phyloP scores from a whole-genome alignment of 2,797 vertebrate species.

The Tragopan temminckii region DNA sequence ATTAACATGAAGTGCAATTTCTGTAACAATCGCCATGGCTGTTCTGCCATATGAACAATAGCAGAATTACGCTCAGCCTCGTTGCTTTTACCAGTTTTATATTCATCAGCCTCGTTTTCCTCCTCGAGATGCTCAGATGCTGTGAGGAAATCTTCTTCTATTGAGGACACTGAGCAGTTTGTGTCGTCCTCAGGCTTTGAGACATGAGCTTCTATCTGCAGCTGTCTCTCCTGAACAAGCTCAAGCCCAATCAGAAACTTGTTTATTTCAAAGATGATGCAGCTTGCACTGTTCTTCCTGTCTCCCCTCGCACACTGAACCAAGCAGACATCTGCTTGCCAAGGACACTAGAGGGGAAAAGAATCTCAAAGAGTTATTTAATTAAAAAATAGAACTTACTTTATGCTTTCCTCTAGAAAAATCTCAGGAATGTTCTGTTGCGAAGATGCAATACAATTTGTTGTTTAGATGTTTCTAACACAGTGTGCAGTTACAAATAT shows the following conservation, averaged over 20 bases:
- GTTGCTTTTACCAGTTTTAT: constrained; percentile 86
- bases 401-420: background rate
- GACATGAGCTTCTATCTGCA: constrained; percentile 76
- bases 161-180: constrained; percentile 95
- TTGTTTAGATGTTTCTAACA: constrained; percentile 15
- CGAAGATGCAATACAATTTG: background rate
- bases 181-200: constrained; percentile 93
- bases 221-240: constrained; percentile 89
- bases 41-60: background rate
- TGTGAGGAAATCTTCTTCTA: constrained; percentile 97
- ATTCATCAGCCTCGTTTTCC: constrained; percentile 91
- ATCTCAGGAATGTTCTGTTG: background rate
- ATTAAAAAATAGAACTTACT: constrained; percentile 5
- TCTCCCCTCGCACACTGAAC: constrained; percentile 88
- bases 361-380: constrained; percentile 44
- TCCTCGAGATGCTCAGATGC: constrained; percentile 96
- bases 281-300: constrained; percentile 81
- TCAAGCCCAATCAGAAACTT: constrained; percentile 95
- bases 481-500: background rate
- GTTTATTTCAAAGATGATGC: constrained; percentile 95
- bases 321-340: constrained; percentile 91
- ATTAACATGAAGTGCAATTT: background rate
- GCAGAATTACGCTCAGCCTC: background rate
- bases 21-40: background rate
- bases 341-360: constrained; percentile 80